Conservation (phyloP, 2,113 vertebrate species). For the Muntiacus muntjak region DNA sequence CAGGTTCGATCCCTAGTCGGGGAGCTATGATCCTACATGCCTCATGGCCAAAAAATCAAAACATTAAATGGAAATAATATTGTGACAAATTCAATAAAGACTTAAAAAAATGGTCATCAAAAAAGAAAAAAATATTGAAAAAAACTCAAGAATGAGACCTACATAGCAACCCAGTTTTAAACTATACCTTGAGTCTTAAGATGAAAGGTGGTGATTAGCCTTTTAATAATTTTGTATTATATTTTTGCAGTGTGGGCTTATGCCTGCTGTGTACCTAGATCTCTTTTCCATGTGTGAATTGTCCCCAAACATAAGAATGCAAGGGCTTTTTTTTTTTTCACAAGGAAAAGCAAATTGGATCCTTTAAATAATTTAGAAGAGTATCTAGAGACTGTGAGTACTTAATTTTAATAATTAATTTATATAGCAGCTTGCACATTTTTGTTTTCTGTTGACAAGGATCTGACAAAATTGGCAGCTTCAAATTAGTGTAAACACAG, state of each 20-base stretch:
- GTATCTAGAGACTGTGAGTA: background rate
- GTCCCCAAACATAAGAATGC: background rate
- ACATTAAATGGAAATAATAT: background rate
- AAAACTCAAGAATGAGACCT: background rate
- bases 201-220: background rate
- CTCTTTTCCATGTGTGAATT: background rate
- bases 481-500: background rate
- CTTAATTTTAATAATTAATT: slow-evolving; percentile 53
- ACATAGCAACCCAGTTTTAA: background rate
- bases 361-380: slow-evolving; percentile 37
- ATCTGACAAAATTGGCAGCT: slow-evolving; percentile 15
- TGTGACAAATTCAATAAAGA: background rate
- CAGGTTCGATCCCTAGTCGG: background rate
- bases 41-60: background rate
- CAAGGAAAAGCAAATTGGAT: slow-evolving; percentile 1
- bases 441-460: slow-evolving; percentile 37
- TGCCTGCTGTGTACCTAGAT: background rate
- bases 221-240: background rate
- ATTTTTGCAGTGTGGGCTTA: background rate
- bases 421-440: background rate
- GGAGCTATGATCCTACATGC: background rate
- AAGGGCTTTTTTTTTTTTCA: background rate
- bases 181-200: background rate
- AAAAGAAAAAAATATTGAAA: background rate
- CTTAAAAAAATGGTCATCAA: background rate